Evolutionary conservation across 2,113 vertebrate species (phyloP).

Genomic region (Aramus guarauna): DNA sequence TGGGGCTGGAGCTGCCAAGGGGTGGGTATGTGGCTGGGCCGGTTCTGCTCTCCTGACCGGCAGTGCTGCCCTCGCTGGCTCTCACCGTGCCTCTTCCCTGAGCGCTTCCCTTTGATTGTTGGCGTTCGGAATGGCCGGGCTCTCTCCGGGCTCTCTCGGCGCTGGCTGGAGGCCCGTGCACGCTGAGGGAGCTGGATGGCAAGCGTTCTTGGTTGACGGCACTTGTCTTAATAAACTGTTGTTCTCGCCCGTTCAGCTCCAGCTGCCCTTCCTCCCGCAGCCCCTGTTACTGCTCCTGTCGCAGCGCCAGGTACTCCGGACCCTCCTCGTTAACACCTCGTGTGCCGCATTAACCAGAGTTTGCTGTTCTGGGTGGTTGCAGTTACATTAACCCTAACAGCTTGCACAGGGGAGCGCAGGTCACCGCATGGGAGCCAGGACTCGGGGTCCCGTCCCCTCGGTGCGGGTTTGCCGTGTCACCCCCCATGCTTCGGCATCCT

Average conservation of each 20-base stretch:
- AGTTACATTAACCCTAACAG: conserved; percentile 5
- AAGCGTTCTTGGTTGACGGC: fast-evolving
- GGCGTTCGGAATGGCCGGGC: fast-evolving
- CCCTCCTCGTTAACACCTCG: neutral
- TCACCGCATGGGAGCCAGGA: neutral
- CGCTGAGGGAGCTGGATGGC: neutral
- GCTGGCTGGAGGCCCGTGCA: fast-evolving
- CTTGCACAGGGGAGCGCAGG: neutral
- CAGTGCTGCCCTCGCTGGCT: neutral
- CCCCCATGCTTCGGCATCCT: neutral
- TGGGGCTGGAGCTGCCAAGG: neutral
- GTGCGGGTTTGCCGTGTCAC: neutral
- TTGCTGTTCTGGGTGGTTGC: neutral
- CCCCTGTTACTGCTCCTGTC: neutral
- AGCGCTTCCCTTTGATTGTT: neutral
- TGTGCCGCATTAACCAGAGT: neutral
- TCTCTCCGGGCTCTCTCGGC: fast-evolving
- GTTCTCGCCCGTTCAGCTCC: conserved; percentile 22
- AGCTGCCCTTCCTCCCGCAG: neutral
- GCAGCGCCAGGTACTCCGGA: conserved; percentile 32
- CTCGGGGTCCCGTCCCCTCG: neutral
- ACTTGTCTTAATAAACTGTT: neutral
- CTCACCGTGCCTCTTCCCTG: neutral
- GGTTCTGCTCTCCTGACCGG: neutral
- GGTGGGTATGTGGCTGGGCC: neutral